Conservation (phyloP, 2,797 vertebrate genomes). For the Sciurus vulgaris region DNA sequence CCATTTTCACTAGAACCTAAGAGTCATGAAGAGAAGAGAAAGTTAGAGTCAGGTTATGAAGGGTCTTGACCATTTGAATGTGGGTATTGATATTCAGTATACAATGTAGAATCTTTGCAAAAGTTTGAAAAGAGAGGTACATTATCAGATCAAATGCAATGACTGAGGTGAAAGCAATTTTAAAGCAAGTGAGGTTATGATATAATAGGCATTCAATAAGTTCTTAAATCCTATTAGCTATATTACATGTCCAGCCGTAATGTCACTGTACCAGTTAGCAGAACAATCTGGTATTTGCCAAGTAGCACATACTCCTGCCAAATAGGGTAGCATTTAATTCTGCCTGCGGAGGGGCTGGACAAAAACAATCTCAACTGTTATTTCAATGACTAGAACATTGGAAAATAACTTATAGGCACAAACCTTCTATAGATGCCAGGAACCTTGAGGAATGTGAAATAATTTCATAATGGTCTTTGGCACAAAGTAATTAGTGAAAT, state of each 20-base stretch:
- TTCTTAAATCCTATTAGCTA: neutral
- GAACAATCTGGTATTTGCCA: neutral
- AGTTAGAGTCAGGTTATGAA: neutral
- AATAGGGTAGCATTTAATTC: neutral
- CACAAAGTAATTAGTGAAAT: neutral
- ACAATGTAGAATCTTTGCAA: neutral
- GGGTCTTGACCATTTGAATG: neutral
- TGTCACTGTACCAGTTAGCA: neutral
- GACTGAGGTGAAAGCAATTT: neutral
- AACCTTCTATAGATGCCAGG: neutral
- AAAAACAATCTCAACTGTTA: conserved; percentile 15
- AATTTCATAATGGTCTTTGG: neutral
- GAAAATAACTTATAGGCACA: conserved; percentile 35
- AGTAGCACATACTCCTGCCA: neutral
- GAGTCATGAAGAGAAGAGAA: neutral
- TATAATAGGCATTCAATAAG: neutral
- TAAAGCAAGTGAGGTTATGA: neutral
- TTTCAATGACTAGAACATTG: neutral
- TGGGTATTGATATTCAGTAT: neutral
- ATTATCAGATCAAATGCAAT: neutral
- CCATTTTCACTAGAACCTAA: neutral
- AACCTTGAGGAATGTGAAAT: neutral
- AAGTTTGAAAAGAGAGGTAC: neutral
- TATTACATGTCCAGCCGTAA: neutral
- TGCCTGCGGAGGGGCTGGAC: neutral